Conservation (phyloP, 2,888 invertebrate species). For the Dusona sp. region DNA sequence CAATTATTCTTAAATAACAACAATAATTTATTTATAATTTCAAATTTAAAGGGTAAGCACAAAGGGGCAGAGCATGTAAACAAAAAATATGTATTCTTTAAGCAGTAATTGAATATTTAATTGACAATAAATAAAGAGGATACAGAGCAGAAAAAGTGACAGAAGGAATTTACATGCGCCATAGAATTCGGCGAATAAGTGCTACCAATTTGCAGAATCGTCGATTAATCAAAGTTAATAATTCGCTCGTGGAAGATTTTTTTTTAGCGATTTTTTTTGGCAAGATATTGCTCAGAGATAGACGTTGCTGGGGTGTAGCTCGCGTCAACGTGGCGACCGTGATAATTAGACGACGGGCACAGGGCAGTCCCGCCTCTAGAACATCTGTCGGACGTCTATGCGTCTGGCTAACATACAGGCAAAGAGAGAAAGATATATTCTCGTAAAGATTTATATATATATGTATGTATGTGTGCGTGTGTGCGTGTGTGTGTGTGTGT, state of each 20-base stretch:
- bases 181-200: constrained; percentile 13
- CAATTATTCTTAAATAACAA: not conserved
- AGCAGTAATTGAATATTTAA: not conserved
- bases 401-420: constrained; percentile 50
- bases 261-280: constrained; percentile 35
- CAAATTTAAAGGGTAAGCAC: too few species aligned
- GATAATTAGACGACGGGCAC: constrained; percentile 76
- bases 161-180: not conserved
- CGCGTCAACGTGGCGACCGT: constrained; percentile 76
- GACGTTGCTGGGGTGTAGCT: constrained; percentile 75
- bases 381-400: constrained; percentile 77
- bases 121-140: constrained; percentile 7
- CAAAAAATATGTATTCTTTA: not conserved
- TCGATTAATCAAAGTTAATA: constrained; percentile 59
- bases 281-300: constrained; percentile 60
- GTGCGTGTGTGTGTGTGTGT: not conserved
- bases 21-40: not conserved
- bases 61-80: too few species aligned
- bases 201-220: constrained; percentile 37
- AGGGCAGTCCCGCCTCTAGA: constrained; percentile 70
- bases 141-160: constrained; percentile 7
- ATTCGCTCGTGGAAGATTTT: constrained; percentile 44
- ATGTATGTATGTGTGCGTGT: not conserved
- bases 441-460: constrained; percentile 28
- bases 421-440: constrained; percentile 52